These are phyloP conservation scores for Tromatobia lineatoria DNA, from an alignment of 2,888 invertebrate species.

Conservation along the genomic window DNA sequence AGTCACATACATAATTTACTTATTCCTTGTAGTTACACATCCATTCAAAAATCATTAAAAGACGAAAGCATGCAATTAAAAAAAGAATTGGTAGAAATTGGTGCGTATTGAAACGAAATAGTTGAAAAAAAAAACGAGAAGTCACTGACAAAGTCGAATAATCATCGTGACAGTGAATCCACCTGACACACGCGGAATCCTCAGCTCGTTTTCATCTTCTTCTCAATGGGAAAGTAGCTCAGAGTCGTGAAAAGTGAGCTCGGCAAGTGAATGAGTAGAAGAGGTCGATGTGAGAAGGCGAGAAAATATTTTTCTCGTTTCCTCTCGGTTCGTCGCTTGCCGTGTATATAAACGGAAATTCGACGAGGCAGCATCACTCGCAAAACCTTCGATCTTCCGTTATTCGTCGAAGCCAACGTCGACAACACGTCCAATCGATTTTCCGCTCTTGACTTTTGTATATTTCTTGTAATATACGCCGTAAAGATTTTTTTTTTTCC, in stretches of 20 bases:
- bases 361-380: conserved; percentile 4
- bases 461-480: too few species aligned
- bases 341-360: conserved; percentile 8
- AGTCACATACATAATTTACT: too few species aligned
- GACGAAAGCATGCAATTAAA: too few species aligned
- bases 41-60: too few species aligned
- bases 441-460: not conserved
- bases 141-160: not conserved
- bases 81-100: not conserved
- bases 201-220: not conserved
- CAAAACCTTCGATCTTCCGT: not conserved
- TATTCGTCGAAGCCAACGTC: not conserved
- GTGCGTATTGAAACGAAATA: not conserved
- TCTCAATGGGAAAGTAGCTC: not conserved
- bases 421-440: not conserved
- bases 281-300: not conserved
- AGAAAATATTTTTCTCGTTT: conserved; percentile 9
- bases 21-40: too few species aligned
- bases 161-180: not conserved
- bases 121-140: not conserved
- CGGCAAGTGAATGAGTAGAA: not conserved
- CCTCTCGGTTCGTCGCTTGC: not conserved
- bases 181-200: not conserved
- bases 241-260: not conserved
- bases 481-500: too few species aligned